These are phyloP conservation scores for Erithacus rubecula DNA, from an alignment of 2,797 vertebrate species.

Conservation along the genomic window DNA sequence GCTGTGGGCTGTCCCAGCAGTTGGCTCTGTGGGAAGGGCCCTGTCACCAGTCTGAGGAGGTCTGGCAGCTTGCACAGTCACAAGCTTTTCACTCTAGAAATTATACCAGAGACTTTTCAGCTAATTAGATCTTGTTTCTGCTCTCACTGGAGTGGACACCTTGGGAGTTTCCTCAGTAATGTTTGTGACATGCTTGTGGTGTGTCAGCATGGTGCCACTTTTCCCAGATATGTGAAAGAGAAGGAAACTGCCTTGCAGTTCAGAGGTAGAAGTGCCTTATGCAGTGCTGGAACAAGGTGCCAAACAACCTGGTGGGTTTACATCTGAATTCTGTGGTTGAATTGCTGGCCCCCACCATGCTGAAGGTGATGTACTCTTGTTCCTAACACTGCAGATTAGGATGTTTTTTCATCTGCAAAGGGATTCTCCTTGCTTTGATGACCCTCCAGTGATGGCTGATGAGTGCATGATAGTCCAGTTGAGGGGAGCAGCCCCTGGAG, in stretches of 20 bases:
- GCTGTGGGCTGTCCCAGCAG: not conserved
- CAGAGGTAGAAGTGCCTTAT: not conserved
- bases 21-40: rapidly evolving
- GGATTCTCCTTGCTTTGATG: not conserved
- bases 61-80: not conserved
- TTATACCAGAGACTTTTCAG: not conserved
- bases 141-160: not conserved
- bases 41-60: not conserved
- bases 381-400: not conserved
- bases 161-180: not conserved
- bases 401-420: not conserved
- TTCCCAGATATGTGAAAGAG: not conserved
- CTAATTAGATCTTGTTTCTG: not conserved
- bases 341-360: not conserved
- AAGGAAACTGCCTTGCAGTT: not conserved
- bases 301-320: not conserved
- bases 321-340: not conserved
- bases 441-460: not conserved
- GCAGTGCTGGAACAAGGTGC: not conserved
- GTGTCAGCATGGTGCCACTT: not conserved
- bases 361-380: not conserved
- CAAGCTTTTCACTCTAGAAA: not conserved
- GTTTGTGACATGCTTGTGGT: rapidly evolving
- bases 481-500: not conserved
- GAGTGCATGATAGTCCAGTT: not conserved